Evolutionary conservation across 2,797 vertebrate species (phyloP), one percentile per base, ranked within the genome.

Genomic region (Merluccius polli): DNA sequence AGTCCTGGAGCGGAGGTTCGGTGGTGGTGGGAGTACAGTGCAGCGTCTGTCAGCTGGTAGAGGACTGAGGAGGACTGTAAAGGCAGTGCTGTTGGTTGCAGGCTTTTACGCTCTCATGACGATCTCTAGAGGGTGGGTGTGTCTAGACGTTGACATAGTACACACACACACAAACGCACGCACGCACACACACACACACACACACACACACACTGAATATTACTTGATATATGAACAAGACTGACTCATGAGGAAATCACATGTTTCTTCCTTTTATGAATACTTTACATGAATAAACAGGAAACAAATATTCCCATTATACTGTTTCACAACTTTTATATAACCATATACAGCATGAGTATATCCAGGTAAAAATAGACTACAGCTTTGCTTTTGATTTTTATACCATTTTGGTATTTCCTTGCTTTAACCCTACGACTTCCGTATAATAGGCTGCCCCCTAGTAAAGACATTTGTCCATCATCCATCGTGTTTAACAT

Each of bases 101-200:
- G 30, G 41, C 33, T 48, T 67, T 72, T 52, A 33, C 77, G 79
- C 52, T 29, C 27, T 30, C 29, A 38, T 29, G 65, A 68, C 30
- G 29, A 12, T 68, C 29, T 15, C 13, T 30, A 68, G 11, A 68
- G 38, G 73, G 83, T 86, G 88, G 90, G 91, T 70, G 91, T 91
- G 89, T 85, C 88, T 80, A 78, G 31, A 36, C 16, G 13, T 48
- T 76, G 38, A 31, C 70, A 79, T 74, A 70, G 76, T 36, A 80
- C 79, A 77, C 70, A 77, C 21, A 12, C 48, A 68, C 12, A 35
- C 73, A 70, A 13, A 52, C 52, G 44, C n/a, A 36, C 74, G 63
- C 75, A 75, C 63, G 48, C 41, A 30, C 15, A 48, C 24, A 44
- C 65, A 30, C 65, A 68, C 65, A 36, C 74, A 69, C 75, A 75